Conservation (phyloP, 2,113 vertebrate genomes). For the Loxodonta africana region DNA sequence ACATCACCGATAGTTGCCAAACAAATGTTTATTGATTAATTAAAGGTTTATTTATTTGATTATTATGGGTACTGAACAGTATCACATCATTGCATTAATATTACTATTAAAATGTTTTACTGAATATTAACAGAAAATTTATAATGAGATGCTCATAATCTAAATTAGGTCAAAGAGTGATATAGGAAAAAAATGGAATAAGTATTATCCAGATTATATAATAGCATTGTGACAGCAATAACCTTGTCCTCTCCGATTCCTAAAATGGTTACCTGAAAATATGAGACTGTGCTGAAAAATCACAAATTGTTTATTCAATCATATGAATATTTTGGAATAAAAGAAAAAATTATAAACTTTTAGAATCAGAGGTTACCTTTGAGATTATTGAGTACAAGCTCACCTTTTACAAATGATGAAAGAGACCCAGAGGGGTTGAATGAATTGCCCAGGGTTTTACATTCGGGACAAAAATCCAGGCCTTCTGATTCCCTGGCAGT, state of each 20-base stretch:
- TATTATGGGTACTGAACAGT: background rate
- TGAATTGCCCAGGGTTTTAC: background rate
- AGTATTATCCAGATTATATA: background rate
- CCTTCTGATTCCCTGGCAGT: background rate
- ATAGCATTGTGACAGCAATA: background rate
- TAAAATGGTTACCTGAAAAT: conserved; percentile 24
- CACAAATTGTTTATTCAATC: background rate
- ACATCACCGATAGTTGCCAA: background rate
- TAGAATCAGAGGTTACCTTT: conserved; percentile 1
- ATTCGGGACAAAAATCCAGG: background rate
- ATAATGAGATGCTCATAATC: conserved; percentile 19
- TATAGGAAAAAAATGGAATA: background rate
- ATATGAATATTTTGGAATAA: background rate
- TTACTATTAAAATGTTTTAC: conserved; percentile 26
- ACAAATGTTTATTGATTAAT: background rate
- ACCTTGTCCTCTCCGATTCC: conserved; percentile 15
- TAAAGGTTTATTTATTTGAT: background rate
- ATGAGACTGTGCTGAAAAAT: background rate
- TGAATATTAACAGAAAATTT: conserved; percentile 37
- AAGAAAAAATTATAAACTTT: conserved; percentile 14
- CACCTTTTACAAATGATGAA: background rate
- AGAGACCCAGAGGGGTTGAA: background rate
- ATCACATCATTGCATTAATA: background rate
- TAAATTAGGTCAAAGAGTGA: conserved; percentile 53
- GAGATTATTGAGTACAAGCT: background rate